Base-by-base conservation (phyloP, 1,140 invertebrate species). In the Arion vulgaris region DNA sequence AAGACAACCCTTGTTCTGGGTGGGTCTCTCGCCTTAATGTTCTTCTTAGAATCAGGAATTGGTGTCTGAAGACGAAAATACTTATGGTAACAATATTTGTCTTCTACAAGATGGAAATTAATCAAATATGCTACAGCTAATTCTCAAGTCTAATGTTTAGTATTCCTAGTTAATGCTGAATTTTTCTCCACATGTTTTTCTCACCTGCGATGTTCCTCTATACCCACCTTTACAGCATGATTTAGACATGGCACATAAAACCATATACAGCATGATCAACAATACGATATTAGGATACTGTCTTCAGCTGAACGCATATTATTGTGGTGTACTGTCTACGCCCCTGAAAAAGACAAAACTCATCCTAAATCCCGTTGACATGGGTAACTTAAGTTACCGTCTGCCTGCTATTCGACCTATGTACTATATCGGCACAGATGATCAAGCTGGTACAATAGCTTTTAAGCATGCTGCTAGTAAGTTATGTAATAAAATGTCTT, bases 281-380 rank as follows among this genome's bases (percentile, higher is more conserved):
- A 80, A 80, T 66, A 71, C n/a, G 39, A 0, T 32, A 9, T 66
- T 80, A 1, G 62, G 45, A 11, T 80, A 80, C 78, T 49, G 17
- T 7, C n/a, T 80, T 9, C 78, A 80, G 32, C 36, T 80, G 15
- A 80, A 80, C n/a, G 78, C 78, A 19, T 80, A 80, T 39, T 32
- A 80, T 39, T 80, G 66, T n/a, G 78, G 78, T 7, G 45, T 71
- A 4, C 45, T 80, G 62, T 62, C 78, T 26, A 80, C 78, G 28
- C 78, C 78, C 68, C 39, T 41, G 36, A 71, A 71, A 28, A 45
- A 45, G 41, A 0, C 7, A 15, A 26, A 38, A 13, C 7, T 57
- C 26, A 49, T 71, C 19, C 17, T 73, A 32, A 13, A 15, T 19
- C 34, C 78, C 11, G 68, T 80, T 1, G 78, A 80, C 66, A n/a